A percentile compares a stretch with the other conserved stretches of the same genome.
phyloP scores from a whole-genome alignment of 2,797 vertebrate genomes.

The Discoglossus pictus region DNA sequence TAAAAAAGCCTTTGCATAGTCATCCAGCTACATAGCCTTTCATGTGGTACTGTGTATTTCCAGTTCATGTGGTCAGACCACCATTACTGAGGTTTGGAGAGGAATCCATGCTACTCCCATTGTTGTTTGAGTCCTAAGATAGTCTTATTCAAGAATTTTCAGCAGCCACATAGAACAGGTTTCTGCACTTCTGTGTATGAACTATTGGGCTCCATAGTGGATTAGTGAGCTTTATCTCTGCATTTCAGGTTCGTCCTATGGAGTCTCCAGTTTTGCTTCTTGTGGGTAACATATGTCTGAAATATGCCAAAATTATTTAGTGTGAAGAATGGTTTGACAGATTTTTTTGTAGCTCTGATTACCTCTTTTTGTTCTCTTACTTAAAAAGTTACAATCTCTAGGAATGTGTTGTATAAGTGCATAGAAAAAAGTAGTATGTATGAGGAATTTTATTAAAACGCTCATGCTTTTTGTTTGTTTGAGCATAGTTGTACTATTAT shows the following conservation, averaged over 20 bases:
- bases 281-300: constrained; percentile 14
- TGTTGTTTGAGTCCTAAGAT: constrained; percentile 26
- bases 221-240: constrained; percentile 27
- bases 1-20: constrained; percentile 50
- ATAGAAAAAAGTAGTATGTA: too few species aligned
- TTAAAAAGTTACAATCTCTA: too few species aligned
- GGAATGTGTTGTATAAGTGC: too few species aligned
- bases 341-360: not conserved
- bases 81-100: constrained; percentile 43
- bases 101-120: constrained; percentile 31
- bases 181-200: constrained; percentile 14
- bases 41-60: constrained; percentile 45
- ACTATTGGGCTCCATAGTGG: constrained; percentile 17
- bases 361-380: not conserved
- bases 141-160: constrained; percentile 37
- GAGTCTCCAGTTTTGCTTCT: not conserved
- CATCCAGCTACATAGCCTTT: constrained; percentile 37
- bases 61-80: constrained; percentile 49
- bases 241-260: constrained; percentile 1
- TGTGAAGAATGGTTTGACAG: not conserved
- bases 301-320: not conserved
- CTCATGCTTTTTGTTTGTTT: too few species aligned
- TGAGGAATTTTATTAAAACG: too few species aligned
- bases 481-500: too few species aligned
- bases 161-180: constrained; percentile 34